phyloP scores from a whole-genome alignment of 2,888 invertebrate genomes.

The Frankliniella fusca region DNA sequence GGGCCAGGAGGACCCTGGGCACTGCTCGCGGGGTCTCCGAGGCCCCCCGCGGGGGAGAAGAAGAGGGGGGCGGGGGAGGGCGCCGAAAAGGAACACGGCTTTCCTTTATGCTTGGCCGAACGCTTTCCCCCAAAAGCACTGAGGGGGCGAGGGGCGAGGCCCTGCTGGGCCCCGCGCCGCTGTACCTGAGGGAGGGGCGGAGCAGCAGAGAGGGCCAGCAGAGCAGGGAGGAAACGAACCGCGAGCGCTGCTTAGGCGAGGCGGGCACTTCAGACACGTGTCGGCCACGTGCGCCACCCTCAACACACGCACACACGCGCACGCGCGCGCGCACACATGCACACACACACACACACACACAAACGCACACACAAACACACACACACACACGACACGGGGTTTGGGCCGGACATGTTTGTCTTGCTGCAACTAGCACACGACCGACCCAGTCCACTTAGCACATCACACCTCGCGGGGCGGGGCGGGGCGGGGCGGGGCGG shows the following conservation, averaged over 20 bases:
- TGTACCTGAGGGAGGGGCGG: too few relatives aligned
- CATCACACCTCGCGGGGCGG: not conserved
- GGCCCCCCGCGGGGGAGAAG: not conserved
- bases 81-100: slow-evolving; percentile 8
- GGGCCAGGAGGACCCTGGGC: too few relatives aligned
- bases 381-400: not conserved
- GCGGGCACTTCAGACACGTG: not conserved
- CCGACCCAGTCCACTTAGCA: too few relatives aligned
- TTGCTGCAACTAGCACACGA: not conserved
- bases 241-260: not conserved
- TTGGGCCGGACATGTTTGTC: not conserved
- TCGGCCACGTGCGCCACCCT: not conserved
- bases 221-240: not conserved
- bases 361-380: not conserved
- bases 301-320: too few relatives aligned
- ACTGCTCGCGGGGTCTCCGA: too few relatives aligned
- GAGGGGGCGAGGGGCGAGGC: not conserved
- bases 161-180: not conserved
- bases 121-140: not conserved
- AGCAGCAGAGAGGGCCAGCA: too few relatives aligned
- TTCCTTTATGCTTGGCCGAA: slow-evolving; percentile 7
- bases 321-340: too few relatives aligned
- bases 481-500: not conserved
- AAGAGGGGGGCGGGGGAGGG: not conserved
- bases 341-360: too few relatives aligned